Percentiles rank a stretch among this genome's conserved stretches.
phyloP scores from a whole-genome alignment of 2,888 invertebrate genomes.

The Nymphalis c-album region DNA sequence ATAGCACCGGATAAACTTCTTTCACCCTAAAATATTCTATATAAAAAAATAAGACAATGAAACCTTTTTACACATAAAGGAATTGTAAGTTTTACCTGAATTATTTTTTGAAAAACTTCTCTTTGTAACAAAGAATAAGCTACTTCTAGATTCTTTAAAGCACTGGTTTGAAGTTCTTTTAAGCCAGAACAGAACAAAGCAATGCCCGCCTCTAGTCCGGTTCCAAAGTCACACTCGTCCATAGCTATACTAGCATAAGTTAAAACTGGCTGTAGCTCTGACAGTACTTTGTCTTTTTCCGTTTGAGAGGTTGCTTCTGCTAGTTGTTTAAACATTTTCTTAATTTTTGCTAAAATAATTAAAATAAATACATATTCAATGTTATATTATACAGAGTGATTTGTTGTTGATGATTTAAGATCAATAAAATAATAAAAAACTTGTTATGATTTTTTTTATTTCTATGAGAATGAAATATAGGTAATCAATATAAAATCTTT shows the following conservation, averaged over 20 bases:
- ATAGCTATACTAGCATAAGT: constrained; percentile 93
- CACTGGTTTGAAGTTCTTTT: constrained; percentile 84
- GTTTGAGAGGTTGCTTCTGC: constrained; percentile 80
- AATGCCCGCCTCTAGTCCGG: constrained; percentile 93
- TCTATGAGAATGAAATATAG: too few species aligned
- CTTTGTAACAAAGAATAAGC: constrained; percentile 89
- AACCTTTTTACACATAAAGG: background rate
- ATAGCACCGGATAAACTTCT: too few species aligned
- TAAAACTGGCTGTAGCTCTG: constrained; percentile 89
- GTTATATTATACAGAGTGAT: too few species aligned
- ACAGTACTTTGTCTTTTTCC: constrained; percentile 83
- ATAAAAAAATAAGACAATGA: too few species aligned
- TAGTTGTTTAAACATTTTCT: constrained; percentile 85
- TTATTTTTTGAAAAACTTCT: constrained; percentile 87
- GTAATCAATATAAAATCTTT: too few species aligned
- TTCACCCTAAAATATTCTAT: too few species aligned
- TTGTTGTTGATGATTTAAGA: too few species aligned
- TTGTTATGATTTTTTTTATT: too few species aligned
- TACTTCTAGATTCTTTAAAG: constrained; percentile 84
- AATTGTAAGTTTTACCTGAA: constrained; percentile 66
- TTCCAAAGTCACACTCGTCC: constrained; percentile 97
- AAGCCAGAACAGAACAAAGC: constrained; percentile 91
- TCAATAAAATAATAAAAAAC: too few species aligned
- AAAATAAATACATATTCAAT: background rate
- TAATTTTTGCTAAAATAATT: constrained; percentile 82